phyloP scores from a whole-genome alignment of 1,140 invertebrate species.

The Heliconius congener region DNA sequence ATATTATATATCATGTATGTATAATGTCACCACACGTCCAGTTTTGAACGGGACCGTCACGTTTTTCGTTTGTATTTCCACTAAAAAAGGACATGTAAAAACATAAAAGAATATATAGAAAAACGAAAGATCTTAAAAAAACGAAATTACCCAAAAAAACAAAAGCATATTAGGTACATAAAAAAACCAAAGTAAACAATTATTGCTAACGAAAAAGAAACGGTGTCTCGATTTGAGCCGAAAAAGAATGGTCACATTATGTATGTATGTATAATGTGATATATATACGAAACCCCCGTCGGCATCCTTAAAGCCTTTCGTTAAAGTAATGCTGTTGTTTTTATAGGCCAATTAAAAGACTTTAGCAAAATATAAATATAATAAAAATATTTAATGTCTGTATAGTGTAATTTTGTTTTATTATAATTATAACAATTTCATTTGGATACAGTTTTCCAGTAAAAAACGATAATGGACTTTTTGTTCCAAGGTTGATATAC shows the following conservation, averaged over 20 bases:
- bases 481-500: not conserved
- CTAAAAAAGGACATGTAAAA: too few species aligned
- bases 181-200: too few species aligned
- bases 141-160: too few species aligned
- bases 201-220: too few species aligned
- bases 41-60: too few species aligned
- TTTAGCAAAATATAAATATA: conserved; percentile 30
- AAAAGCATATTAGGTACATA: too few species aligned
- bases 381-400: conserved; percentile 29
- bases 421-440: not conserved
- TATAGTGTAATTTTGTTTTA: not conserved
- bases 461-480: not conserved
- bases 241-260: too few species aligned
- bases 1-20: not conserved
- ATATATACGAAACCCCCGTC: conserved; percentile 21
- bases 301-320: conserved; percentile 25
- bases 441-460: not conserved
- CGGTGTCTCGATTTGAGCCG: too few species aligned
- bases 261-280: not conserved
- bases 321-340: conserved; percentile 32
- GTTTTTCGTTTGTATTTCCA: too few species aligned
- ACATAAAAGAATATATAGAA: too few species aligned
- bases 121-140: too few species aligned
- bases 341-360: conserved; percentile 36
- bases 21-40: not conserved